Evolutionary conservation across 1,140 invertebrate genomes (phyloP).

Genomic region (Odontomachus brunneus): DNA sequence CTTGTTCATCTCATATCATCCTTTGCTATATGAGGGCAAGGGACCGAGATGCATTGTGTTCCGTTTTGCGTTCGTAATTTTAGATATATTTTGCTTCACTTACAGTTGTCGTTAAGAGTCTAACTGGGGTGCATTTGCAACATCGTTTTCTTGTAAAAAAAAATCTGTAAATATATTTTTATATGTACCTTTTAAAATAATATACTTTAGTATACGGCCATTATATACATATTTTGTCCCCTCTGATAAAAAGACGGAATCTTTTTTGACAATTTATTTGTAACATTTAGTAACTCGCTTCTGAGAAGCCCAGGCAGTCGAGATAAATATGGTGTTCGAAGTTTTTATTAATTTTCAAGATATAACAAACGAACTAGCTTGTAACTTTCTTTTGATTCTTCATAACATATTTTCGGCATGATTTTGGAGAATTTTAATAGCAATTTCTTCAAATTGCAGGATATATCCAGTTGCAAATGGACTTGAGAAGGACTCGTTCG

Average conservation of each 20-base stretch:
- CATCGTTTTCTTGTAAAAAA: slow-evolving; percentile 69
- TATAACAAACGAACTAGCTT: slow-evolving; percentile 31
- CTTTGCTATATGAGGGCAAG: slow-evolving; percentile 50
- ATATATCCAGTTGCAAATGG: slow-evolving; percentile 85
- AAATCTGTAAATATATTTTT: slow-evolving; percentile 61
- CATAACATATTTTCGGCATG: slow-evolving; percentile 21
- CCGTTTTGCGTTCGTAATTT: slow-evolving; percentile 67
- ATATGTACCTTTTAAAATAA: slow-evolving; percentile 47
- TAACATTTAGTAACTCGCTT: slow-evolving; percentile 50
- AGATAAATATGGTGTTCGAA: slow-evolving; percentile 24
- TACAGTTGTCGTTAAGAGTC: slow-evolving; percentile 80
- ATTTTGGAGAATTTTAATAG: slow-evolving; percentile 69
- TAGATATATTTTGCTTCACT: slow-evolving; percentile 80
- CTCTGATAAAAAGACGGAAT: slow-evolving; percentile 52
- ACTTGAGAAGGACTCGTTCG: slow-evolving; percentile 81
- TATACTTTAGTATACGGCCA: slow-evolving; percentile 66
- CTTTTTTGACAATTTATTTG: slow-evolving; percentile 32
- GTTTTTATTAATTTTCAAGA: slow-evolving; percentile 33
- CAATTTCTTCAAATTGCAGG: slow-evolving; percentile 83
- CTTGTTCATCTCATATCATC: slow-evolving; percentile 48
- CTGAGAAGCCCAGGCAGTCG: neutral
- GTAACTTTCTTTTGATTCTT: slow-evolving; percentile 9
- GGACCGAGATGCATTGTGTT: slow-evolving; percentile 75
- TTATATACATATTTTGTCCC: slow-evolving; percentile 85
- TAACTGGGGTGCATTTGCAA: slow-evolving; percentile 87